Percentiles rank a stretch among this genome's conserved stretches.
phyloP scores from a whole-genome alignment of 2,888 invertebrate genomes.

The Pandemis heparana region DNA sequence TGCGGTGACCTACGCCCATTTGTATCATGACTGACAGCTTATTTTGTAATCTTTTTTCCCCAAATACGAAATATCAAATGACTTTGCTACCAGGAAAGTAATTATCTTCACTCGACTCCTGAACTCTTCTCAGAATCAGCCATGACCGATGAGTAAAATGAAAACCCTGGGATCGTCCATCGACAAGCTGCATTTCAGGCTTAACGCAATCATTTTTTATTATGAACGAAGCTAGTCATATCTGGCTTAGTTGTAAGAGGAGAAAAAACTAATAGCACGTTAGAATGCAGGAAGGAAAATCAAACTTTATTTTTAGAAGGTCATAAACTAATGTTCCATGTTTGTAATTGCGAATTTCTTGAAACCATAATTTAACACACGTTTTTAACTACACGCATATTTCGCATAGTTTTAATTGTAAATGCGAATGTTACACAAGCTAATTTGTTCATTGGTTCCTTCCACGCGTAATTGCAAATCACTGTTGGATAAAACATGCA shows the following conservation, averaged over 20 bases:
- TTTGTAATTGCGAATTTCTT: slow-evolving; percentile 25
- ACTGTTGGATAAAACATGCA: slow-evolving; percentile 27
- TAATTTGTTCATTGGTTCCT: slow-evolving; percentile 54
- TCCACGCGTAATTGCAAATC: slow-evolving; percentile 52
- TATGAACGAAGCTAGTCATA: not conserved
- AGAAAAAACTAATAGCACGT: not conserved
- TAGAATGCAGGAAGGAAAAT: not conserved
- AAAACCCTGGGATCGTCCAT: slow-evolving; percentile 9
- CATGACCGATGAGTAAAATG: slow-evolving; percentile 38
- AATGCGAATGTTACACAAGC: slow-evolving; percentile 55
- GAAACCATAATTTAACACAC: slow-evolving; percentile 21
- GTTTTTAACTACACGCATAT: slow-evolving; percentile 17
- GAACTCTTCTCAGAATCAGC: slow-evolving; percentile 67
- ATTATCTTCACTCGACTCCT: slow-evolving; percentile 64
- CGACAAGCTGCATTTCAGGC: slow-evolving; percentile 9
- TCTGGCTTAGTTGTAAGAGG: not conserved
- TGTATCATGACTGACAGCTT: slow-evolving; percentile 50
- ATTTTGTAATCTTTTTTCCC: slow-evolving; percentile 57
- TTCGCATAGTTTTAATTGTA: slow-evolving; percentile 44
- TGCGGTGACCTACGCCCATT: not conserved
- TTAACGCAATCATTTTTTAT: slow-evolving; percentile 17
- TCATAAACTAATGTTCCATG: slow-evolving; percentile 20
- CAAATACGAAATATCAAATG: slow-evolving; percentile 49
- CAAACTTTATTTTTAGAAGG: slow-evolving; percentile 6
- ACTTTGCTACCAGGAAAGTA: slow-evolving; percentile 59